Conservation (phyloP, 2,888 invertebrate genomes). For the Ophioninae sp. region DNA sequence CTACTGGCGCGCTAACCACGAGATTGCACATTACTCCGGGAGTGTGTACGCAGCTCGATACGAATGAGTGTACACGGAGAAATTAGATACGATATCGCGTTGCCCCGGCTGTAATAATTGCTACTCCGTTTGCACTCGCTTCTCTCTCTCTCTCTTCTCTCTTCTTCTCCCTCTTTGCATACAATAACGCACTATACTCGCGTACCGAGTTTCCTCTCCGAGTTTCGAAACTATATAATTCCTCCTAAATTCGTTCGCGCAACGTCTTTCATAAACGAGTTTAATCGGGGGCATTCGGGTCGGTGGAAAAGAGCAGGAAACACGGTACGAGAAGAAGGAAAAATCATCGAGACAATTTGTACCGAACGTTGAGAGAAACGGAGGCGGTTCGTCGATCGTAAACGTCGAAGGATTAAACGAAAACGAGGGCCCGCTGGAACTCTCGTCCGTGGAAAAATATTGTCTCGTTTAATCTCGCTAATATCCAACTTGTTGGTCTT, state of each 20-base stretch:
- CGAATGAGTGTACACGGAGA: conserved; percentile 44
- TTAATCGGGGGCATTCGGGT: neutral
- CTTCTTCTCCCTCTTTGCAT: conserved; percentile 4
- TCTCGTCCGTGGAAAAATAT: conserved; percentile 33
- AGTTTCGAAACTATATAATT: neutral
- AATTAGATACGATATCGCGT: conserved; percentile 61
- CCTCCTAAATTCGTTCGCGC: neutral
- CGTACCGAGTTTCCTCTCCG: conserved; percentile 3
- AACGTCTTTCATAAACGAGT: neutral
- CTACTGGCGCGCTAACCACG: conserved; percentile 51
- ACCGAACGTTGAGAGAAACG: neutral
- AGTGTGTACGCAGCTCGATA: conserved; percentile 39
- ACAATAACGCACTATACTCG: neutral
- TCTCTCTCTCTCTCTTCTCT: conserved; percentile 1
- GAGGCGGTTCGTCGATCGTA: neutral
- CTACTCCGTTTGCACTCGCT: conserved; percentile 21
- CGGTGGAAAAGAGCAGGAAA: neutral
- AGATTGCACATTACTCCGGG: conserved; percentile 27
- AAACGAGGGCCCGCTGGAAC: conserved; percentile 31
- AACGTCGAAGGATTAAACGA: conserved; percentile 2
- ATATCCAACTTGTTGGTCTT: conserved; percentile 37
- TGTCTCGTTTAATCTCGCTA: conserved; percentile 49
- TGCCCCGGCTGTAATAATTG: conserved; percentile 39
- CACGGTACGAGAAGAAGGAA: neutral
- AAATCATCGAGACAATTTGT: neutral